Percentiles rank a stretch among this genome's conserved stretches.
Conservation (phyloP, 2,888 invertebrate species). For the Microchrysa polita region DNA sequence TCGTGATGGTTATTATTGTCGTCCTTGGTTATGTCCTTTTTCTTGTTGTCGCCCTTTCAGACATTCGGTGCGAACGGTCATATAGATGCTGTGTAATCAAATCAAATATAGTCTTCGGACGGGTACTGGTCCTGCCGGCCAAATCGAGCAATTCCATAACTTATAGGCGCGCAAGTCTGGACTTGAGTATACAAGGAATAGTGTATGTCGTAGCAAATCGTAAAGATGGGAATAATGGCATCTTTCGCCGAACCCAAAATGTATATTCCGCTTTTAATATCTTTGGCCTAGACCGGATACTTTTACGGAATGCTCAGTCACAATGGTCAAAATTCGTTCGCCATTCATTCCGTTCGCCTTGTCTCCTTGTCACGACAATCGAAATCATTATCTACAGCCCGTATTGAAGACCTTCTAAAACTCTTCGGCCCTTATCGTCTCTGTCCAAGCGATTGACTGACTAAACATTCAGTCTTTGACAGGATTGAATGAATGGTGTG, state of each 20-base stretch:
- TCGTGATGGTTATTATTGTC: slow-evolving; percentile 16
- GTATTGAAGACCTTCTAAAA: not conserved
- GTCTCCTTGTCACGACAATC: not conserved
- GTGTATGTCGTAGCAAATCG: slow-evolving; percentile 1
- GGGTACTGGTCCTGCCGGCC: not conserved
- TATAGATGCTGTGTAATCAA: not conserved
- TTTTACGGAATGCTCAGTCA: slow-evolving; percentile 11
- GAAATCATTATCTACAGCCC: not conserved
- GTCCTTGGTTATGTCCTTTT: slow-evolving; percentile 22
- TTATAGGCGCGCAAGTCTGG: not conserved
- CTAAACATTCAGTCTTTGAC: slow-evolving; percentile 5
- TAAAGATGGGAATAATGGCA: slow-evolving; percentile 27
- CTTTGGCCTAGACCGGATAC: not conserved
- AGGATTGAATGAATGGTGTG: slow-evolving; percentile 7
- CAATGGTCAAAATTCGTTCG: slow-evolving; percentile 8
- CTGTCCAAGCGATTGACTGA: slow-evolving; percentile 23
- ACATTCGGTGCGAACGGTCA: not conserved
- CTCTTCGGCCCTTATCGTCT: not conserved
- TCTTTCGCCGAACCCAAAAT: not conserved
- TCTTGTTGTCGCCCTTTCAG: slow-evolving; percentile 6
- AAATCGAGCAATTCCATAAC: not conserved
- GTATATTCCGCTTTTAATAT: slow-evolving; percentile 7
- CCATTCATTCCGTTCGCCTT: slow-evolving; percentile 10
- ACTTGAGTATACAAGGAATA: not conserved
- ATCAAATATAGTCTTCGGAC: slow-evolving; percentile 17